Conservation (phyloP, 2,888 invertebrate species). For the Lasius platythorax region DNA sequence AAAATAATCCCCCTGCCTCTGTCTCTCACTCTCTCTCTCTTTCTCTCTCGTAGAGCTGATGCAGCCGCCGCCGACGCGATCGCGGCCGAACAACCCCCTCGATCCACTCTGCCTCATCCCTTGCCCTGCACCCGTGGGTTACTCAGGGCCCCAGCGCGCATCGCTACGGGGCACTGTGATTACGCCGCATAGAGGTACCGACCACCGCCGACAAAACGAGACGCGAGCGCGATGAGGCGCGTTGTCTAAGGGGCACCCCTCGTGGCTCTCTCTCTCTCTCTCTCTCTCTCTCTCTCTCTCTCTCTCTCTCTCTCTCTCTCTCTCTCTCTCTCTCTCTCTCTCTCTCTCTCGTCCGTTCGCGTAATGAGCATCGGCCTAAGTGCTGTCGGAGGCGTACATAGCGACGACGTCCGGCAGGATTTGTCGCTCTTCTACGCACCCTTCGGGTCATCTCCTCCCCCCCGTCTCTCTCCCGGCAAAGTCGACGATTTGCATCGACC, state of each 20-base stretch:
- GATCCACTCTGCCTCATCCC: conserved; percentile 57
- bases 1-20: conserved; percentile 32
- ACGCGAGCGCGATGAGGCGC: conserved; percentile 71
- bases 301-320: background rate
- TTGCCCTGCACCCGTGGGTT: conserved; percentile 71
- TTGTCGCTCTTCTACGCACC: conserved; percentile 31
- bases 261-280: background rate
- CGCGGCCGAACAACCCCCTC: conserved; percentile 61
- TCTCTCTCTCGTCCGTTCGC: conserved; percentile 55
- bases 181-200: conserved; percentile 79
- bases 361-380: conserved; percentile 74
- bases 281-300: background rate
- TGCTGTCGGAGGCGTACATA: conserved; percentile 35
- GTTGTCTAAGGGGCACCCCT: conserved; percentile 30
- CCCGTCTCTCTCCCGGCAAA: background rate
- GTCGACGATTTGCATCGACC: conserved; percentile 40
- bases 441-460: background rate
- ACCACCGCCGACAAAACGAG: conserved; percentile 84
- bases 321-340: background rate
- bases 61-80: conserved; percentile 51
- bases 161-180: conserved; percentile 85
- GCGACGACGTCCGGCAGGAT: conserved; percentile 45
- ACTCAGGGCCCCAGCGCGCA: conserved; percentile 71
- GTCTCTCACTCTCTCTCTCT: background rate
- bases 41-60: conserved; percentile 35